A percentile compares a stretch with the other conserved stretches of the same genome.
These are phyloP conservation scores for Tipula confusa DNA, from an alignment of 2,888 invertebrate species.

Conservation along the genomic window DNA sequence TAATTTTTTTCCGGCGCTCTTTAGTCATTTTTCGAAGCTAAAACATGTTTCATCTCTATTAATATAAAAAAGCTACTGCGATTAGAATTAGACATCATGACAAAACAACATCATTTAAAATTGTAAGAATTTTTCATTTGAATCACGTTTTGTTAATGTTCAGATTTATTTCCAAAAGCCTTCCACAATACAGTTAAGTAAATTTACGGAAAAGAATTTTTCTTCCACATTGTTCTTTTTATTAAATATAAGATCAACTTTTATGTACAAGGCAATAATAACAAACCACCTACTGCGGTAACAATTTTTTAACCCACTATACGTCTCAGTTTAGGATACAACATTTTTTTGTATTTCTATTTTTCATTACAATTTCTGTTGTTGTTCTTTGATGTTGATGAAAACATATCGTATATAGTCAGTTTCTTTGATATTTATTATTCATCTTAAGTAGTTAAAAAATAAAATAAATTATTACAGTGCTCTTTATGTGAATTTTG, in stretches of 20 bases:
- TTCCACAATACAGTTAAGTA: no score
- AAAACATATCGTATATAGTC: not conserved
- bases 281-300: not conserved
- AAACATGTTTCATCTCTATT: no score
- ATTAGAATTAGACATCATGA: no score
- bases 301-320: conserved; percentile 6
- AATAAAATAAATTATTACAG: not conserved
- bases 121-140: no score
- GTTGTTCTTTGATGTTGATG: conserved; percentile 20
- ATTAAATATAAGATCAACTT: not conserved
- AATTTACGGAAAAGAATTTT: no score
- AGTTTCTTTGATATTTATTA: not conserved
- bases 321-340: not conserved
- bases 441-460: not conserved
- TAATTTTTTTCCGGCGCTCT: no score
- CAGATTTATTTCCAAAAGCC: no score
- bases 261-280: not conserved
- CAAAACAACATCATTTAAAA: no score
- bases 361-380: conserved; percentile 14
- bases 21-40: no score
- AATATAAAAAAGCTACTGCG: no score
- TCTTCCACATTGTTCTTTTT: not conserved
- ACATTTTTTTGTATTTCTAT: not conserved
- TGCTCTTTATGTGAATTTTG: not conserved
- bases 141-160: no score